Base-by-base conservation (phyloP, 2,797 vertebrate species). In the Phaenicophaeus curvirostris region DNA sequence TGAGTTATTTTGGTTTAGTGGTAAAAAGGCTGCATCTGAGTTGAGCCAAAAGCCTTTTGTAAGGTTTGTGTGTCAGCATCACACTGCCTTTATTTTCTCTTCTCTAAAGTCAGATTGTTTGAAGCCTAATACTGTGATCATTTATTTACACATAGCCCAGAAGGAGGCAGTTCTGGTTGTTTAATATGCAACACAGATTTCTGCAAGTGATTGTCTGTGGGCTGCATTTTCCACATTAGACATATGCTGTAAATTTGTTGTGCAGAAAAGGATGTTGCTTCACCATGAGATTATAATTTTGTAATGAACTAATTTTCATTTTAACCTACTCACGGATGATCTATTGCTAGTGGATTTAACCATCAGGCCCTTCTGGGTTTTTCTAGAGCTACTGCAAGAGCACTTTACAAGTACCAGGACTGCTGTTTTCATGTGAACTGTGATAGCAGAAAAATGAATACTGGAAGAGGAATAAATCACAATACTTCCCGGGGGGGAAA, bases 71-170 rank as follows among this genome's bases (percentile, higher is more conserved):
- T 95, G 93, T 90, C 93, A 91, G 93, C 89, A 90, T 94, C 94
- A 79, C 88, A 54, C 6, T 8, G 79, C 80, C 71, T 90, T 93
- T 91, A 87, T 90, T 93, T 94, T 95, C 76, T 41, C 80, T 75
- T 89, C 89, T 95, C 73, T 83, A 85, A 84, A 92, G 89, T 62
- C 18, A 15, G 81, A 58, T 42, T 94, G 93, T 97, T 96, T 96
- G 96, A 97, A 97, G 96, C 90, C 80, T 88, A 89, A 87, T 91
- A 57, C 96, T 94, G 87, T 96, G 95, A 96, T 97, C 94, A 97
- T 97, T 96, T 97, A 96, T 97, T 97, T 96, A 96, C 94, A 95
- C 89, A 65, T 41, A 86, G 94, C 95, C 95, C 94, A 74, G 74
- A 86, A 96, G 96, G 91, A 94, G 68, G 76, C 69, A 74, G 28